These are phyloP conservation scores for Nebria brevicollis DNA, from an alignment of 2,888 invertebrate species.

Conservation along the genomic window DNA sequence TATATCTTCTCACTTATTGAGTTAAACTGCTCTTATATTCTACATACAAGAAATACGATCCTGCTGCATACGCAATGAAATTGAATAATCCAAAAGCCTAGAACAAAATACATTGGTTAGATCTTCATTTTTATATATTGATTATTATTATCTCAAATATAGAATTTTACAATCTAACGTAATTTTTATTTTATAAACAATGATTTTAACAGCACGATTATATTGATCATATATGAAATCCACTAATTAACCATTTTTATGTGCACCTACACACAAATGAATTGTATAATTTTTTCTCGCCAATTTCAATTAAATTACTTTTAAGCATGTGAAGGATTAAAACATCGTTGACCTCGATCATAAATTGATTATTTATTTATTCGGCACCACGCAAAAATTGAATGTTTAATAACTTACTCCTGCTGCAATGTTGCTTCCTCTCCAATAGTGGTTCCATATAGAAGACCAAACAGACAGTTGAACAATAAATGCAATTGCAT, in stretches of 20 bases:
- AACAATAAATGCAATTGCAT: slow-evolving; percentile 83
- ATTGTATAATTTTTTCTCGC: neutral
- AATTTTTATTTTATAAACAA: too few relatives aligned
- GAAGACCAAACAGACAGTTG: slow-evolving; percentile 74
- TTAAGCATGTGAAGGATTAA: neutral
- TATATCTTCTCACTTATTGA: slow-evolving; percentile 29
- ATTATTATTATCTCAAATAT: neutral
- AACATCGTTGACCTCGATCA: neutral
- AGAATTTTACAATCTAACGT: neutral
- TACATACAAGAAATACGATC: slow-evolving; percentile 78
- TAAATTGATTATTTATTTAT: neutral
- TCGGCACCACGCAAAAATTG: neutral
- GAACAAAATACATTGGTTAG: slow-evolving; percentile 52
- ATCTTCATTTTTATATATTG: neutral
- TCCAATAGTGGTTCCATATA: slow-evolving; percentile 53
- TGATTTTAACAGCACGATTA: too few relatives aligned
- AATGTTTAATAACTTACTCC: slow-evolving; percentile 70
- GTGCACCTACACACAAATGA: too few relatives aligned
- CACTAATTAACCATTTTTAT: too few relatives aligned
- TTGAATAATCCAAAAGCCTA: slow-evolving; percentile 87
- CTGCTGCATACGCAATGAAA: slow-evolving; percentile 80
- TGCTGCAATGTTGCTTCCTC: slow-evolving; percentile 75
- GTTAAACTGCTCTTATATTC: slow-evolving; percentile 73
- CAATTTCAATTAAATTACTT: neutral
- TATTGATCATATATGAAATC: too few relatives aligned